These are phyloP conservation scores for Semnornis frantzii DNA, from an alignment of 2,113 vertebrate species.

Conservation along the genomic window DNA sequence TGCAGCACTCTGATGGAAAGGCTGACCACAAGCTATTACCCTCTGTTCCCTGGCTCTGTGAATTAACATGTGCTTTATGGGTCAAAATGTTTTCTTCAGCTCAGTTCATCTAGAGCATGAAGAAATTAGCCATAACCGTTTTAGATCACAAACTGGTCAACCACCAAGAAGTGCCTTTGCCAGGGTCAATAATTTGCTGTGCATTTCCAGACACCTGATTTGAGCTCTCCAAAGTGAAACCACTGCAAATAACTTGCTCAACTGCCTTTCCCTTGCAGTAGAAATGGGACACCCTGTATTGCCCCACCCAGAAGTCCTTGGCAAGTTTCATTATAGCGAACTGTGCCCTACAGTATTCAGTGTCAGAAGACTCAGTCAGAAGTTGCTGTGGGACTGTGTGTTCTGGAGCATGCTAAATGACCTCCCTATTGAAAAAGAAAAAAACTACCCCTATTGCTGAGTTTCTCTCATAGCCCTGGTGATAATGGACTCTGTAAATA, in stretches of 20 bases:
- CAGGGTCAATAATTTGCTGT: neutral
- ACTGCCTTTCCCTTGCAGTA: neutral
- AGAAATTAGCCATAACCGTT: neutral
- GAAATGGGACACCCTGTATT: neutral
- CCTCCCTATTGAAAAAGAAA: neutral
- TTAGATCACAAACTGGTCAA: neutral
- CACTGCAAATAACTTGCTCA: rapidly evolving
- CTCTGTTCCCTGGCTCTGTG: neutral
- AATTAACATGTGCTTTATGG: neutral
- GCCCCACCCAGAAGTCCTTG: neutral
- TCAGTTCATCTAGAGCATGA: neutral
- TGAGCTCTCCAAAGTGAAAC: neutral
- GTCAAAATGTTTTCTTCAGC: neutral
- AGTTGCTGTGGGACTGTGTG: neutral
- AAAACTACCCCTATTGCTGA: neutral
- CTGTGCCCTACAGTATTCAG: rapidly evolving
- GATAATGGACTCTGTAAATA: neutral
- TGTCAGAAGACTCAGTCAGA: neutral
- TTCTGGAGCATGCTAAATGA: neutral
- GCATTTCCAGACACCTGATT: neutral
- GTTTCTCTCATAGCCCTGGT: neutral
- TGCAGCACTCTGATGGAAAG: neutral
- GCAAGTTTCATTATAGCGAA: neutral
- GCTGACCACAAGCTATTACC: neutral
- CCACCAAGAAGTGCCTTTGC: neutral